Base-by-base conservation (phyloP, 2,797 vertebrate genomes). In the Cercopithecus petaurista region DNA sequence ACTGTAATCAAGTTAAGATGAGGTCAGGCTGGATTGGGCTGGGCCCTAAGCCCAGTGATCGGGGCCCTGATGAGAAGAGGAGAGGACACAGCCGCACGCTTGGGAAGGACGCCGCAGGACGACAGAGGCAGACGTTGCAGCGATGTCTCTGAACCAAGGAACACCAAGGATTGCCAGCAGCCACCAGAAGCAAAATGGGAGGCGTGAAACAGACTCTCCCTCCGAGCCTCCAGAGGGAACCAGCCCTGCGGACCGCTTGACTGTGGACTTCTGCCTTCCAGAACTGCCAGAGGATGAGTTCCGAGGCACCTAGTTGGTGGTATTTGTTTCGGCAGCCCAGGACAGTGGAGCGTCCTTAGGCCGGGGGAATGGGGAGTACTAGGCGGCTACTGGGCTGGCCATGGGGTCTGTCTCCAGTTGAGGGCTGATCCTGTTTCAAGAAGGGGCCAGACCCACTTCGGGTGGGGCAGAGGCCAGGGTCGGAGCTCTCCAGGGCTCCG, bases 151-250 rank as follows among this genome's bases (percentile, higher is more conserved):
- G 39, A 88, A 52, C 70, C 21, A 7, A 33, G 17, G 33, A n/a
- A 24, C 0, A 4, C 52, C 67, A 15, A 79, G 87, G 64, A 72
- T 7, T 1, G 6, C 39, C 7, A 26, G 88, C 59, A 4, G 72
- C 64, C n/a, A 1, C n/a, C 8, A 73, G 73, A 30, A 8, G n/a
- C 87, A 0, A 10, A 30, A 36, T 61, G 30, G 33, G 33, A 8
- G 28, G 48, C 0, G 0, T 13, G 28, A 52, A 41, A 2, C 14
- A 0, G 46, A n/a, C 46, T 17, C 30, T 61, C 26, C 28, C n/a
- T 36, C 43, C 4, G 26, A 46, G 72, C 28, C 48, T 76, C 61
- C 43, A 12, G 14, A 43, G 26, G 48, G 12, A 41, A 15, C n/a
- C 50, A 22, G 4, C n/a, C 14, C n/a, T 22, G 9, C 76, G 12